Conservation (phyloP, 2,797 vertebrate species). For the Cryptoprocta ferox region DNA sequence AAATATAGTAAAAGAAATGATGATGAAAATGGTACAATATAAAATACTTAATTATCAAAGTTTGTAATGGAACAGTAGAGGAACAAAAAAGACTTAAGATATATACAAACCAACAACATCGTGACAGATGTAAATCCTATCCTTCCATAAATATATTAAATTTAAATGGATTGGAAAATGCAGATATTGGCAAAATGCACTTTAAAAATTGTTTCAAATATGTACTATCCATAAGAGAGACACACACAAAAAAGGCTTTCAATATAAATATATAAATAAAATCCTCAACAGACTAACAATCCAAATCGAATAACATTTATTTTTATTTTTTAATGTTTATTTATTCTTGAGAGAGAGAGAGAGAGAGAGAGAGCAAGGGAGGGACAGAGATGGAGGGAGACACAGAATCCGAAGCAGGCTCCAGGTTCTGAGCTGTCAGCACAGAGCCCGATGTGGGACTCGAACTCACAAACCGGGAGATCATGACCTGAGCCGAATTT, state of each 20-base stretch:
- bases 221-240: not conserved
- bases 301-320: not conserved
- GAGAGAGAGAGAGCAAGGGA: too few species aligned
- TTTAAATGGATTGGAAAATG: not conserved
- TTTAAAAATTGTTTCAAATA: not conserved
- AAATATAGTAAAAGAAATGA: not conserved
- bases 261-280: not conserved
- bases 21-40: not conserved
- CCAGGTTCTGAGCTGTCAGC: too few species aligned
- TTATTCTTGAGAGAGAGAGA: too few species aligned
- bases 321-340: too few species aligned
- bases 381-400: too few species aligned
- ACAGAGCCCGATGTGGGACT: accelerated
- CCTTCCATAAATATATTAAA: not conserved
- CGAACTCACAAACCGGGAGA: too few species aligned
- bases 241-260: not conserved
- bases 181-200: not conserved
- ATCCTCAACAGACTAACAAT: not conserved
- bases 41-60: not conserved
- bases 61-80: not conserved
- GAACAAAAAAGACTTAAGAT: not conserved
- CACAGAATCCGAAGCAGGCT: too few species aligned
- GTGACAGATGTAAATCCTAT: not conserved
- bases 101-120: not conserved
- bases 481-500: too few species aligned